A percentile compares a stretch with the other conserved stretches of the same genome.
phyloP scores from a whole-genome alignment of 2,888 invertebrate species.

The Campoplex capitator region DNA sequence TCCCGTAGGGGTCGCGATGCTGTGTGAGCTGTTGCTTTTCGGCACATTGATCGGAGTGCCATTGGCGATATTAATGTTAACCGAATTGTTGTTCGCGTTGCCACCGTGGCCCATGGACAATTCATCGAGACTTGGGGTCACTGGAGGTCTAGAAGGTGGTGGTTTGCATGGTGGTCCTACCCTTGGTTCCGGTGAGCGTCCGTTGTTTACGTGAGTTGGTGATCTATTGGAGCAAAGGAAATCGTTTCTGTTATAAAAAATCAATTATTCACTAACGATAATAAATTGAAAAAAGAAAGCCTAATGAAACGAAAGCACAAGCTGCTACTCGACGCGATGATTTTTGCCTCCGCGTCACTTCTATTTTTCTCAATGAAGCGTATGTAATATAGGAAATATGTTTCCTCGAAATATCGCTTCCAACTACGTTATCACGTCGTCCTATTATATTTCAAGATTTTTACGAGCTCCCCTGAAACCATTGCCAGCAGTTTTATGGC shows the following conservation, averaged over 20 bases:
- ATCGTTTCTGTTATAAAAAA: background rate
- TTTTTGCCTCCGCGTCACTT: constrained; percentile 10
- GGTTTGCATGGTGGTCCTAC: constrained; percentile 82
- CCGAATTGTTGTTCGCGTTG: constrained; percentile 71
- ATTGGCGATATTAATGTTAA: constrained; percentile 73
- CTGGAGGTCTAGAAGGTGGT: constrained; percentile 82
- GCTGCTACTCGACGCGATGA: background rate
- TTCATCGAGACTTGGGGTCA: constrained; percentile 81
- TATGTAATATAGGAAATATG: constrained; percentile 35
- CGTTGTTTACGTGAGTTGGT: constrained; percentile 79
- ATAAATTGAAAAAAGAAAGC: background rate
- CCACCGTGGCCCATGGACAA: constrained; percentile 65
- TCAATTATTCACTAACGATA: background rate
- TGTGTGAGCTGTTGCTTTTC: constrained; percentile 82
- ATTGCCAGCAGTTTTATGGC: constrained; percentile 58
- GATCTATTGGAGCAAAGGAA: constrained; percentile 66
- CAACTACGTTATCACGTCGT: constrained; percentile 52
- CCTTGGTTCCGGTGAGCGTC: constrained; percentile 80
- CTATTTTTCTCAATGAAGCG: constrained; percentile 10
- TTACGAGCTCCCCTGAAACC: constrained; percentile 52
- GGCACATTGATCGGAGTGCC: constrained; percentile 80
- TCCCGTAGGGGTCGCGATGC: constrained; percentile 80
- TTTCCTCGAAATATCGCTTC: constrained; percentile 47
- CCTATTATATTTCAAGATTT: constrained; percentile 61
- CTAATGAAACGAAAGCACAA: background rate